A percentile compares a stretch with the other conserved stretches of the same genome.
Conservation (phyloP, 2,797 vertebrate genomes). For the Protonibea diacanthus region DNA sequence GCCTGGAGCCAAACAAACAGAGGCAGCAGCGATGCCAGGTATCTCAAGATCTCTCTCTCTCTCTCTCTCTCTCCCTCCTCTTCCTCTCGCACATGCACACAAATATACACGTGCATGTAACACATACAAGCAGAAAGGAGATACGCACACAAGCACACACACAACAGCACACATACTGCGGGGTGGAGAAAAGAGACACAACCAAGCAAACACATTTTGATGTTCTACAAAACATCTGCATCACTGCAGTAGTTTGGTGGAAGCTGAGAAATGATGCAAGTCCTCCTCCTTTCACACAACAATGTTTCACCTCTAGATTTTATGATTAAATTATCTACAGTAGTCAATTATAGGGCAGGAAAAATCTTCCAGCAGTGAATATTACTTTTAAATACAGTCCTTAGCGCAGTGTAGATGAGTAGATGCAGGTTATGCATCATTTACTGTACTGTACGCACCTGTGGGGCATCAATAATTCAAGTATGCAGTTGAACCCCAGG, state of each 20-base stretch:
- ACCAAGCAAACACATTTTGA: slow-evolving; percentile 46
- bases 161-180: slow-evolving; percentile 27
- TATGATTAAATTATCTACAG: slow-evolving; percentile 10
- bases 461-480: slow-evolving; percentile 80
- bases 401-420: slow-evolving; percentile 31
- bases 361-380: slow-evolving; percentile 23
- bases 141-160: slow-evolving; percentile 1
- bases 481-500: slow-evolving; percentile 65
- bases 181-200: slow-evolving; percentile 31
- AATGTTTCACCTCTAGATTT: slow-evolving; percentile 20
- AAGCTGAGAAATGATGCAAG: slow-evolving; percentile 40
- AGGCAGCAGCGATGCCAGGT: slow-evolving; percentile 76
- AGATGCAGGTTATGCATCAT: slow-evolving; percentile 70
- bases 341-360: slow-evolving; percentile 22
- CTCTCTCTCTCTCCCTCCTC: slow-evolving; percentile 9
- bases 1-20: slow-evolving; percentile 85
- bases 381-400: slow-evolving; percentile 40
- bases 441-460: slow-evolving; percentile 67
- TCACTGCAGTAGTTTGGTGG: slow-evolving; percentile 58
- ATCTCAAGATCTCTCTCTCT: slow-evolving; percentile 72
- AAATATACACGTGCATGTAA: slow-evolving; percentile 21
- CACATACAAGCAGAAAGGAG: slow-evolving; percentile 35
- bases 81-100: slow-evolving; percentile 6
- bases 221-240: slow-evolving; percentile 68
- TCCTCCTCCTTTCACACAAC: slow-evolving; percentile 27